phyloP scores from a whole-genome alignment of 2,797 vertebrate species.

The Lutjanus argentimaculatus region DNA sequence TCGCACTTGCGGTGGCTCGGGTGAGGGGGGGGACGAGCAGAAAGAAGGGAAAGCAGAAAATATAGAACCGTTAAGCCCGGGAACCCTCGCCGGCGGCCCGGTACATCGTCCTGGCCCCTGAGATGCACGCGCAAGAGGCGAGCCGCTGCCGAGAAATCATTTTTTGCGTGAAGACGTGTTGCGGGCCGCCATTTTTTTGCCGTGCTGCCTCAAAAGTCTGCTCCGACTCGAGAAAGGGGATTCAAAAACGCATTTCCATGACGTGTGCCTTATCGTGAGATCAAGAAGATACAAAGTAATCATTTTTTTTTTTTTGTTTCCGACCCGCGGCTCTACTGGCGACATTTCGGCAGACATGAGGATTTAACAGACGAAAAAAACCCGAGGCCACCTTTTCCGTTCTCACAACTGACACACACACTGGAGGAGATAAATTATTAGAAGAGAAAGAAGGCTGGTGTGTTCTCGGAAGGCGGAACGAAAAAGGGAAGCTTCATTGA shows the following conservation, averaged over 20 bases:
- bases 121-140: slow-evolving; percentile 64
- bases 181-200: slow-evolving; percentile 88
- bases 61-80: not conserved
- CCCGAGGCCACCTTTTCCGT: slow-evolving; percentile 75
- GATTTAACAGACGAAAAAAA: slow-evolving; percentile 59
- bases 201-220: slow-evolving; percentile 79
- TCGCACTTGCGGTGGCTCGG: slow-evolving; percentile 65
- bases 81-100: slow-evolving; percentile 23
- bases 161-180: slow-evolving; percentile 87
- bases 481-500: slow-evolving; percentile 87
- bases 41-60: slow-evolving; percentile 61
- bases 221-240: slow-evolving; percentile 70
- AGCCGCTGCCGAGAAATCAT: slow-evolving; percentile 61
- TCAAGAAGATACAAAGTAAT: slow-evolving; percentile 34
- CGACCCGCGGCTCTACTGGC: slow-evolving; percentile 21
- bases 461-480: slow-evolving; percentile 83
- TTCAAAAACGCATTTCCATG: slow-evolving; percentile 61
- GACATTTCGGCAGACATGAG: slow-evolving; percentile 61
- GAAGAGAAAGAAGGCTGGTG: slow-evolving; percentile 52
- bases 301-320: slow-evolving; percentile 26
- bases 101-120: slow-evolving; percentile 4
- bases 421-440: slow-evolving; percentile 71
- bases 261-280: slow-evolving; percentile 53
- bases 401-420: slow-evolving; percentile 71
- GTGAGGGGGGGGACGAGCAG: slow-evolving; percentile 65